Evolutionary conservation across 1,140 invertebrate genomes (phyloP).

Genomic region (Drosophila simulans): DNA sequence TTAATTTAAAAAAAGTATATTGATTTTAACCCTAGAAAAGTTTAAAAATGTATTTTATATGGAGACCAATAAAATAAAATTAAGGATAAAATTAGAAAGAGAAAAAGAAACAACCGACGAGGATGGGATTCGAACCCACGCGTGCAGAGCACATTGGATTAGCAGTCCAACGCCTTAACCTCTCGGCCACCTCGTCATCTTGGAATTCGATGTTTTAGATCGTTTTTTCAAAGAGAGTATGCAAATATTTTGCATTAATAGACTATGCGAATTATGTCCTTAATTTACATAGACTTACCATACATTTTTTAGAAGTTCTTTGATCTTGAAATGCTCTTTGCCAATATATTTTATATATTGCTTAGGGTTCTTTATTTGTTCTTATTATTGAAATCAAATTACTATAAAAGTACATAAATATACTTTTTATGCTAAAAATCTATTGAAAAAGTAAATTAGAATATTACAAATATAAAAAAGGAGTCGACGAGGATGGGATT

Average conservation of each 20-base stretch:
- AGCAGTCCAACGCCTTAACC: slow-evolving; percentile 96
- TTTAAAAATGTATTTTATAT: neutral
- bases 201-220: neutral
- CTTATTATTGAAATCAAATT: neutral
- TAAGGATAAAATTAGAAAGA: neutral
- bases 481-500: slow-evolving; percentile 93
- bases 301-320: neutral
- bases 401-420: too few relatives aligned
- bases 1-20: neutral
- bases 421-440: too few relatives aligned
- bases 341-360: neutral
- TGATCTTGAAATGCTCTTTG: neutral
- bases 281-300: neutral
- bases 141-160: slow-evolving; percentile 90
- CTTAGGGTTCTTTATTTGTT: neutral
- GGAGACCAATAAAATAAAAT: neutral
- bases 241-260: neutral
- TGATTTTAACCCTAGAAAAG: too few relatives aligned
- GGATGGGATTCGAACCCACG: slow-evolving; percentile 96
- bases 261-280: neutral
- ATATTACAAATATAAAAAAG: slow-evolving; percentile 2
- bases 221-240: slow-evolving; percentile 6
- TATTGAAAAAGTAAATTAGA: too few relatives aligned
- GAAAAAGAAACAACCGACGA: slow-evolving; percentile 85
- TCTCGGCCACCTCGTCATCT: slow-evolving; percentile 93